Percentiles rank a stretch among this genome's conserved stretches.
These are phyloP conservation scores for Allolobophora icterica DNA, from an alignment of 2,888 invertebrate genomes.

Conservation along the genomic window DNA sequence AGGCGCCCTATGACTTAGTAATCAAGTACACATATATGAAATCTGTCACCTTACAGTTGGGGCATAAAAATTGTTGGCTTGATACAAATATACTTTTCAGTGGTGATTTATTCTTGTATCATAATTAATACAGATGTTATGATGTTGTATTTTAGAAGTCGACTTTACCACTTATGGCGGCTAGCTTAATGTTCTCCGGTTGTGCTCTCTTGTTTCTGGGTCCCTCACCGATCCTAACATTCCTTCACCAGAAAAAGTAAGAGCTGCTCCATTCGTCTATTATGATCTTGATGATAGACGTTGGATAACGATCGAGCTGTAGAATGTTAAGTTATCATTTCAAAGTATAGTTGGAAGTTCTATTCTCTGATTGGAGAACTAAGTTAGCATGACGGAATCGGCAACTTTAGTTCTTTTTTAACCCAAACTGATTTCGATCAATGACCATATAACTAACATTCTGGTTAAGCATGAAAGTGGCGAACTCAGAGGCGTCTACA, in stretches of 20 bases:
- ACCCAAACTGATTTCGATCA: too few species aligned
- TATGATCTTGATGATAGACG: neutral
- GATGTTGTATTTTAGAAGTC: neutral
- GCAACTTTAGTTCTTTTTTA: neutral
- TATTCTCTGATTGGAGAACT: neutral
- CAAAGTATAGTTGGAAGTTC: too few species aligned
- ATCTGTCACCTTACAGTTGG: too few species aligned
- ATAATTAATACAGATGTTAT: too few species aligned
- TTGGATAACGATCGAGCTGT: too few species aligned
- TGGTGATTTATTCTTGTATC: too few species aligned
- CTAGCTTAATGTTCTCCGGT: constrained; percentile 24
- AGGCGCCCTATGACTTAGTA: too few species aligned
- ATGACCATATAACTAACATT: too few species aligned
- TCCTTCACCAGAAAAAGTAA: constrained; percentile 23
- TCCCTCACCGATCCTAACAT: constrained; percentile 31
- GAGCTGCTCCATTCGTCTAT: neutral
- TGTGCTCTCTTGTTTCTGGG: constrained; percentile 30
- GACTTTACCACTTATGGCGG: constrained; percentile 25
- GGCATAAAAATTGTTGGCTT: too few species aligned
- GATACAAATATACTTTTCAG: too few species aligned
- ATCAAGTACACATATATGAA: too few species aligned
- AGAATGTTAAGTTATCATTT: neutral
- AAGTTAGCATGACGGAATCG: neutral
- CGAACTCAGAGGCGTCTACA: too few species aligned
- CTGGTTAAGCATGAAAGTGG: neutral